Conservation (phyloP, 2,888 invertebrate genomes). For the Spilarctia lutea region DNA sequence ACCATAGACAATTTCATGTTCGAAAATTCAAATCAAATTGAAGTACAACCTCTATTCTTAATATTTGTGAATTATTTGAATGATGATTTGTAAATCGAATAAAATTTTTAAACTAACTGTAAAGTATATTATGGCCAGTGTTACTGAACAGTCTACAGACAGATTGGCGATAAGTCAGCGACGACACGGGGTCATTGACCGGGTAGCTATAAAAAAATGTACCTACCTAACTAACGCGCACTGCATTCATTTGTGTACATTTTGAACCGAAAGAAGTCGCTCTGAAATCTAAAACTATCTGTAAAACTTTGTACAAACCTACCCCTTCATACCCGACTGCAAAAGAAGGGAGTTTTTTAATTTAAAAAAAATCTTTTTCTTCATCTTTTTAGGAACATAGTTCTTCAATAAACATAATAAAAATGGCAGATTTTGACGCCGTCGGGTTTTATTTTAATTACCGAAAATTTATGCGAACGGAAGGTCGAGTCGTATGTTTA, state of each 20-base stretch:
- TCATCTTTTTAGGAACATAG: no score
- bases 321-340: no score
- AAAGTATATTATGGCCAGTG: conserved; percentile 2
- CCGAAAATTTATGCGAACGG: no score
- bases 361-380: no score
- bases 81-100: neutral
- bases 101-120: conserved; percentile 4
- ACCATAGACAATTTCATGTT: neutral
- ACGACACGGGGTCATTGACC: conserved; percentile 39
- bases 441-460: no score
- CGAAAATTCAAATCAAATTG: neutral
- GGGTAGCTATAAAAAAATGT: conserved; percentile 16
- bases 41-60: neutral
- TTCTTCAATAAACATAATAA: no score
- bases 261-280: conserved; percentile 11
- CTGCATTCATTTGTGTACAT: conserved; percentile 6
- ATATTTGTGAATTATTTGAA: neutral
- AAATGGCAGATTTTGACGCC: no score
- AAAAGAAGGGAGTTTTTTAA: no score
- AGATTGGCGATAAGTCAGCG: conserved; percentile 58
- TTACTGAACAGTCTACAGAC: conserved; percentile 28
- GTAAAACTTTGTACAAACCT: no score
- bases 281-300: neutral
- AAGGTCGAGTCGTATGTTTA: no score
- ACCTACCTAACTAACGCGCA: conserved; percentile 17